Base-by-base conservation (phyloP, 2,797 vertebrate genomes). In the Esox lucius region DNA sequence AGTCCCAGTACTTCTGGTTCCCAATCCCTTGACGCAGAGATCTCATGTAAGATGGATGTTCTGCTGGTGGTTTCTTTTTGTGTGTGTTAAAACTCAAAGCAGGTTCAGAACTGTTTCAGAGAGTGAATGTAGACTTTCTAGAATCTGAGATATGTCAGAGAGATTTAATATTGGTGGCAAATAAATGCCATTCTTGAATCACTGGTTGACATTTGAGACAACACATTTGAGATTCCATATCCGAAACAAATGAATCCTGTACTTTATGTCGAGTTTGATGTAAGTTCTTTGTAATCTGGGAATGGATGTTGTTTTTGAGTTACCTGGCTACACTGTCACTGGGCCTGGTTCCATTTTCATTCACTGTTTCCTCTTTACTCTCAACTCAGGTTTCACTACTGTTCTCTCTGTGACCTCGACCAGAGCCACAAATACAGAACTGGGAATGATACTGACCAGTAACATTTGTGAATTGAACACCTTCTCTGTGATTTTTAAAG, bases 341-440 rank as follows among this genome's bases (percentile, higher is more conserved):
- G 22, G 22, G 22, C 56, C 64, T 19, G 16, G 68, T 67, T 73
- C 59, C 72, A 73, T 66, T 49, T 65, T 67, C 66, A 46, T 66
- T n/a, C 61, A 59, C 17, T 12, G 35, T 13, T 71, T 71, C 70
- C 70, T 59, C 51, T 24, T 59, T 71, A 61, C 19, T 13, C 12
- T 51, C 13, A 70, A n/a, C 16, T 28, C 24, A 51, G 7, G 51
- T 71, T 59, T 71, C 51, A 71, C 31, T 59, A 59, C 70, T 59
- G 26, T 35, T 31, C 48, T 59, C 51, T 7, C 26, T 13, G 2
- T 35, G 31, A 39, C 53, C 53, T 31, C 70, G 22, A 59, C n/a
- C 9, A 7, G 53, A 59, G 3, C 4, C 49, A 59, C 16, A 28
- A 56, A 7, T 61, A 61, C 31, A 33, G 70, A 59, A 70, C 26